These are phyloP conservation scores for Hapalemur alaotrensis DNA, from an alignment of 2,797 vertebrate genomes.

Conservation along the genomic window DNA sequence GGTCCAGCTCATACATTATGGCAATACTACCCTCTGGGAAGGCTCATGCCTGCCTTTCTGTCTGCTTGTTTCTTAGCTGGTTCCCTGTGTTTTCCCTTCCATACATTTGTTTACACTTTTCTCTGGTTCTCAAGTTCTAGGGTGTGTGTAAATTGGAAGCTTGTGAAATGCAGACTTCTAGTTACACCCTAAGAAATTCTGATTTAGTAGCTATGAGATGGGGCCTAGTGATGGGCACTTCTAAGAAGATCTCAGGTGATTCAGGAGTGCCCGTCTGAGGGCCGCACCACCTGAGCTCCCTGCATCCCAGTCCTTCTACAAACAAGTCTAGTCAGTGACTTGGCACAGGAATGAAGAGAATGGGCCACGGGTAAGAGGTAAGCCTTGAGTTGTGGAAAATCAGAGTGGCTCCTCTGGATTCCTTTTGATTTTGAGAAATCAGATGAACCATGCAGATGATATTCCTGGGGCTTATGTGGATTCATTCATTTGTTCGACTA, in stretches of 20 bases:
- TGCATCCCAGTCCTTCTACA: neutral
- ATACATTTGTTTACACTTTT: neutral
- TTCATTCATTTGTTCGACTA: neutral
- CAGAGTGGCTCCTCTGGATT: neutral
- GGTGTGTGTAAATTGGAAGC: neutral
- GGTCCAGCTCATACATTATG: neutral
- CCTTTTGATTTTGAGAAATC: constrained; percentile 7
- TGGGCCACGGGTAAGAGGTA: neutral
- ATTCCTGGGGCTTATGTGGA: neutral
- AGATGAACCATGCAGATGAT: neutral
- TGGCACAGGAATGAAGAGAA: neutral
- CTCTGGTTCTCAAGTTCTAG: neutral
- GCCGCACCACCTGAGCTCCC: neutral
- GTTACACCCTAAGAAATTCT: neutral
- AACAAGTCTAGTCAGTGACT: neutral
- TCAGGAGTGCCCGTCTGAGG: neutral
- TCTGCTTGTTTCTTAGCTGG: neutral
- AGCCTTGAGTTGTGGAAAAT: neutral
- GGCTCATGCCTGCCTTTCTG: neutral
- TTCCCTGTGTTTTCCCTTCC: neutral
- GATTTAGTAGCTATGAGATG: too few relatives aligned
- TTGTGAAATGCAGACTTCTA: neutral
- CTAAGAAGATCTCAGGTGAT: neutral
- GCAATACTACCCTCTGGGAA: neutral
- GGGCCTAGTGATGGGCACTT: neutral